phyloP scores from a whole-genome alignment of 2,888 invertebrate species.

The Hypena proboscidalis region DNA sequence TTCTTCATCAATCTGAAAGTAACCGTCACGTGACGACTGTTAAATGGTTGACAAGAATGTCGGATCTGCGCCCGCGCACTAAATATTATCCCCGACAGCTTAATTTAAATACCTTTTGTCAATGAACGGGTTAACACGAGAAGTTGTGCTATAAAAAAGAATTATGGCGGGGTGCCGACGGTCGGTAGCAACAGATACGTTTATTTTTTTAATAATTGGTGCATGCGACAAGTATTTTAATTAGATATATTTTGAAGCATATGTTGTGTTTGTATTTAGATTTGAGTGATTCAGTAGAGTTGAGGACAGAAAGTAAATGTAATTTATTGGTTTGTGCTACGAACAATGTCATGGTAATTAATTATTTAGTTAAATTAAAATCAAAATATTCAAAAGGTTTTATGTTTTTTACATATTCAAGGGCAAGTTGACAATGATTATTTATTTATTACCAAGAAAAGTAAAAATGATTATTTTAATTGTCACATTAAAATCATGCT shows the following conservation, averaged over 20 bases:
- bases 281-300: conserved; percentile 1
- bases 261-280: conserved; percentile 24
- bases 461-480: not conserved
- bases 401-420: too few species aligned
- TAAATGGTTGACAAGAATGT: conserved; percentile 67
- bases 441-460: too few species aligned
- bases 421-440: too few species aligned
- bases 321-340: too few species aligned
- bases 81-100: conserved; percentile 82
- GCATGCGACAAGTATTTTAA: conserved; percentile 78
- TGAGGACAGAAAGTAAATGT: not conserved
- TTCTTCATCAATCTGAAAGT: conserved; percentile 18
- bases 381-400: too few species aligned
- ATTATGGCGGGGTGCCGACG: conserved; percentile 65
- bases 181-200: conserved; percentile 60
- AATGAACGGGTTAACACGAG: conserved; percentile 82
- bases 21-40: conserved; percentile 56
- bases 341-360: too few species aligned
- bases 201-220: conserved; percentile 70
- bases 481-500: not conserved
- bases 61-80: conserved; percentile 64
- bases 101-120: conserved; percentile 86
- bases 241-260: conserved; percentile 54
- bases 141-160: conserved; percentile 78
- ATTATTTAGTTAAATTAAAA: not conserved